Conservation (phyloP, 2,888 invertebrate genomes). For the Pristionchus arcanus region DNA sequence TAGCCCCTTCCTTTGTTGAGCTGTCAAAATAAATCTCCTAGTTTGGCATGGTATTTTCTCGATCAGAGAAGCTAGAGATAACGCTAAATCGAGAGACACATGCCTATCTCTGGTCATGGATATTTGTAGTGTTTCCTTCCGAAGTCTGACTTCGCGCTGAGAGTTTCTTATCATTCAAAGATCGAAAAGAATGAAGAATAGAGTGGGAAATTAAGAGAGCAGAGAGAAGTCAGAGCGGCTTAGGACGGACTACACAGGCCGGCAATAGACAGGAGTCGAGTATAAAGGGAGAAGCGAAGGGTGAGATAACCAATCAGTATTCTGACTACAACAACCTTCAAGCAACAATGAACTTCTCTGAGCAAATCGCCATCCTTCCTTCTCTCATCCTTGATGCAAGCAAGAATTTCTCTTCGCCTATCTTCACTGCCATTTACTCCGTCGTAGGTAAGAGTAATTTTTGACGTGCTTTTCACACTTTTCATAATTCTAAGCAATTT, state of each 20-base stretch:
- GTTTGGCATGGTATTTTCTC: no score
- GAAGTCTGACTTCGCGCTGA: not conserved
- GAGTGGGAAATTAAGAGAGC: not conserved
- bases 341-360: not conserved
- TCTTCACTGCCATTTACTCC: not conserved
- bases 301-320: not conserved
- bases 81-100: no score
- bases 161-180: not conserved
- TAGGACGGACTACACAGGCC: not conserved
- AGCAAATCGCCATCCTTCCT: not conserved
- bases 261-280: not conserved
- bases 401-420: not conserved
- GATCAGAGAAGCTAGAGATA: no score
- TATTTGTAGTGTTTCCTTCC: not conserved
- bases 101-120: not conserved
- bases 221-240: not conserved
- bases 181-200: not conserved
- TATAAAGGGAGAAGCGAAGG: not conserved
- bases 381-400: slow-evolving; percentile 12
- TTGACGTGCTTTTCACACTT: not conserved
- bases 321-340: not conserved
- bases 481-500: not conserved
- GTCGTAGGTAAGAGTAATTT: not conserved
- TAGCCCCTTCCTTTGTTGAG: no score
- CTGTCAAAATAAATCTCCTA: no score